Conservation (phyloP, 2,888 invertebrate species). For the Anticlea derivata region DNA sequence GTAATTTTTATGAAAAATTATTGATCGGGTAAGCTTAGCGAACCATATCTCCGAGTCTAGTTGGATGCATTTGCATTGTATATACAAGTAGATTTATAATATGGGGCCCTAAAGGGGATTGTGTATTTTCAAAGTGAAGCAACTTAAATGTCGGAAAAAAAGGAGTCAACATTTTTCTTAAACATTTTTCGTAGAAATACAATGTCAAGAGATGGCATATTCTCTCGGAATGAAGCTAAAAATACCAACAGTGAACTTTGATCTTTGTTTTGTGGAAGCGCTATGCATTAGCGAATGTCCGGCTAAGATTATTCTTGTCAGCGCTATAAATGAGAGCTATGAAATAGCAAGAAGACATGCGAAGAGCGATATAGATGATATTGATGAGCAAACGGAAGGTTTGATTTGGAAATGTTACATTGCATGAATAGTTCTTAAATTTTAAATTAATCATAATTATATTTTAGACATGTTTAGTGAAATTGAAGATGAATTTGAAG, state of each 20-base stretch:
- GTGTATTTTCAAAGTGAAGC: too few relatives aligned
- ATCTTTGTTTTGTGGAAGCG: constrained; percentile 76
- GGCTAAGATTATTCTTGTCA: constrained; percentile 51
- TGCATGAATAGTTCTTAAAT: too few relatives aligned
- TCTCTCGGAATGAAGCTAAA: constrained; percentile 65
- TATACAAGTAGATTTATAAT: too few relatives aligned
- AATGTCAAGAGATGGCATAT: constrained; percentile 71
- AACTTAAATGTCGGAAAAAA: too few relatives aligned
- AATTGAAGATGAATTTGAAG: constrained; percentile 60
- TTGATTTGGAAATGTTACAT: not conserved
- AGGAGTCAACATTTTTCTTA: not conserved
- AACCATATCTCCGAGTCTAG: too few relatives aligned
- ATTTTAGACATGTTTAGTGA: constrained; percentile 51
- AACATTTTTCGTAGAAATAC: constrained; percentile 54
- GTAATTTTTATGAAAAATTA: too few relatives aligned
- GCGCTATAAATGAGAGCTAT: constrained; percentile 61
- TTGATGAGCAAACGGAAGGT: constrained; percentile 54
- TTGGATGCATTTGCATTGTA: too few relatives aligned
- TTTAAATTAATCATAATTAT: not conserved
- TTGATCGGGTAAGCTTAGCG: too few relatives aligned
- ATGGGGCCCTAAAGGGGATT: too few relatives aligned
- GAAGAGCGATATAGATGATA: constrained; percentile 41
- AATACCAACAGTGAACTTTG: constrained; percentile 78
- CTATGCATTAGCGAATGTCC: constrained; percentile 54
- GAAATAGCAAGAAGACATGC: constrained; percentile 42